Conservation (phyloP, 2,797 vertebrate species). For the Thripadectes ignobilis region DNA sequence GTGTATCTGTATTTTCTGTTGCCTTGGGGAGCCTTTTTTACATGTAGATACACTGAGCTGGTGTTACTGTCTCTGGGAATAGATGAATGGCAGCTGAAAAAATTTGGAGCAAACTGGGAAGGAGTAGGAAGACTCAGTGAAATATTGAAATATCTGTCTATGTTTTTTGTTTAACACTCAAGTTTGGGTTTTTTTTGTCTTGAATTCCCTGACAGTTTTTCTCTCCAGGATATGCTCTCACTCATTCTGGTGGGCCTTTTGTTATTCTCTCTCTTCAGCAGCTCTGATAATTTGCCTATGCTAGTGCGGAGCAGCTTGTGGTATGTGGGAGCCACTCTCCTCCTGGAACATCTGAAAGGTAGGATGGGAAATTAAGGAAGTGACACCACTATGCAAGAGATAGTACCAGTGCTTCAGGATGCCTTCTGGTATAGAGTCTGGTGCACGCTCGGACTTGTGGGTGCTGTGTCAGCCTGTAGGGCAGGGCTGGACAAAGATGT, state of each 20-base stretch:
- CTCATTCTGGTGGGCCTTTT: background rate
- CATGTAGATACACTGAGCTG: background rate
- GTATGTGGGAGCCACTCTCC: background rate
- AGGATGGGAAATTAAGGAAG: background rate
- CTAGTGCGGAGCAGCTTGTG: fast-evolving
- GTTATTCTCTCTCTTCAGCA: background rate
- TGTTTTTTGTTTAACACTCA: background rate
- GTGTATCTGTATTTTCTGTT: background rate
- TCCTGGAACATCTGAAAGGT: background rate
- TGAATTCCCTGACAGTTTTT: background rate
- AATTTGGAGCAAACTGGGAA: background rate
- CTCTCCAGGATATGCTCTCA: background rate
- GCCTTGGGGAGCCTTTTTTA: background rate
- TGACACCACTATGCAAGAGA: background rate
- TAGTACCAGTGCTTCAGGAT: background rate
- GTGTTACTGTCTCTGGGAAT: background rate
- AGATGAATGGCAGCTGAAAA: background rate
- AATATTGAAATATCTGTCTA: background rate
- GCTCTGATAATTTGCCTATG: background rate
- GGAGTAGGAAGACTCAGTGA: background rate
- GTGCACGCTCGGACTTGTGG: background rate
- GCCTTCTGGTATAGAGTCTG: background rate
- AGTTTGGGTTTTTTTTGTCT: background rate
- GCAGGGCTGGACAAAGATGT: background rate
- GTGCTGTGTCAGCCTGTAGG: background rate